Conservation (phyloP, 2,888 invertebrate genomes). For the Plemyria rubiginata region DNA sequence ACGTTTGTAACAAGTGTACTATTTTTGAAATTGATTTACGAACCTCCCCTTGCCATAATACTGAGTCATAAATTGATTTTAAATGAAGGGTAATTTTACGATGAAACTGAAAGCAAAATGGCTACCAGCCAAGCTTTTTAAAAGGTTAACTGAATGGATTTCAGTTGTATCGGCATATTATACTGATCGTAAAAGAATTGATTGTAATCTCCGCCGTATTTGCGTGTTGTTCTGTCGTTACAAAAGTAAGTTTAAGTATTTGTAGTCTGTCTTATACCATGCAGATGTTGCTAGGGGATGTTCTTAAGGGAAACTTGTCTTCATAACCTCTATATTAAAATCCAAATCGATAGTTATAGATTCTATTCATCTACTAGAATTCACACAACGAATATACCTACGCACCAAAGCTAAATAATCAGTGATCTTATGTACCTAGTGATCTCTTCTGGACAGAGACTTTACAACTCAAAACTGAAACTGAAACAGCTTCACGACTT, state of each 20-base stretch:
- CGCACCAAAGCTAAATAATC: no score
- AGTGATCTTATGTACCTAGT: no score
- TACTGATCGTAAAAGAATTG: conserved; percentile 58
- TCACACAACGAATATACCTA: no score
- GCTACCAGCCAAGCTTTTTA: conserved; percentile 18
- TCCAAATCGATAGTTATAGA: background rate
- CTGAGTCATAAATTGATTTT: conserved; percentile 10
- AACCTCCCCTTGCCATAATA: no score
- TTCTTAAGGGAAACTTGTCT: background rate
- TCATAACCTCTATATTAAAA: background rate
- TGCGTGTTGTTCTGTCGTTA: conserved; percentile 23
- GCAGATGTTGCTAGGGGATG: background rate
- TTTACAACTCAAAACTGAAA: no score
- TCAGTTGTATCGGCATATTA: conserved; percentile 48
- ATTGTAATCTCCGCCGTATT: conserved; percentile 49
- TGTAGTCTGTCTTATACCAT: conserved; percentile 11
- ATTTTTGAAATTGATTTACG: no score
- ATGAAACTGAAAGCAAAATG: conserved; percentile 13
- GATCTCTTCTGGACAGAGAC: no score
- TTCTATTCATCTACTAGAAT: no score
- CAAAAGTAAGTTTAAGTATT: background rate
- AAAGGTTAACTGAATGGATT: conserved; percentile 16
- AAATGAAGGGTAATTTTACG: conserved; percentile 10
- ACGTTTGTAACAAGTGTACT: no score
- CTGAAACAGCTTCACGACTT: no score